phyloP scores from a whole-genome alignment of 2,888 invertebrate species.

The Rhogogaster chlorosoma region DNA sequence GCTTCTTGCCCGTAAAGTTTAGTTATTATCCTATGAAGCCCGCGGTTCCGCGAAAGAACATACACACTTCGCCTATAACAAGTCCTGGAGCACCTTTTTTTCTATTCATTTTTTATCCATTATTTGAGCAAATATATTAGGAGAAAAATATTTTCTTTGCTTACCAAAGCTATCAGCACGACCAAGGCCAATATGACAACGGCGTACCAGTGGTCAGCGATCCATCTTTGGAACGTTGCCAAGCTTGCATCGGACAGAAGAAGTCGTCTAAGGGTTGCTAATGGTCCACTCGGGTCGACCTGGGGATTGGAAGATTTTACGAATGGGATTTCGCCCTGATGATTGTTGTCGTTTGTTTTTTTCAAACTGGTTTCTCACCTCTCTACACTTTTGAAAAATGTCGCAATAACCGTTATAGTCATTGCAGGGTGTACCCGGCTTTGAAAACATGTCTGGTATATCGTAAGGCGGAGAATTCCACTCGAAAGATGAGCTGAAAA shows the following conservation, averaged over 20 bases:
- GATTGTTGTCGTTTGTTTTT: background rate
- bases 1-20: constrained; percentile 10
- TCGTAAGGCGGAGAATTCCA: constrained; percentile 93
- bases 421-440: constrained; percentile 95
- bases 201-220: constrained; percentile 93
- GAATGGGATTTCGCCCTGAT: background rate
- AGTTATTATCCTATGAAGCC: background rate
- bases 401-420: constrained; percentile 92
- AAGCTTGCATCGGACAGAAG: constrained; percentile 92
- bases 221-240: constrained; percentile 91
- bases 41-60: background rate
- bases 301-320: constrained; percentile 59
- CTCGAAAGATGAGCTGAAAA: constrained; percentile 86
- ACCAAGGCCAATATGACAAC: constrained; percentile 86
- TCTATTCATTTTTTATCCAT: background rate
- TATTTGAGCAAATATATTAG: background rate
- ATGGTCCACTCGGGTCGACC: constrained; percentile 92
- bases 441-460: constrained; percentile 94
- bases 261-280: constrained; percentile 91
- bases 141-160: constrained; percentile 64
- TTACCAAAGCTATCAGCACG: constrained; percentile 88
- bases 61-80: no score
- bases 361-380: constrained; percentile 79
- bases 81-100: background rate
- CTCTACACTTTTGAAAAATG: constrained; percentile 87